Evolutionary conservation across 2,888 invertebrate genomes (phyloP), one percentile per base, ranked within the genome.

Genomic region (Agriopis leucophaearia): DNA sequence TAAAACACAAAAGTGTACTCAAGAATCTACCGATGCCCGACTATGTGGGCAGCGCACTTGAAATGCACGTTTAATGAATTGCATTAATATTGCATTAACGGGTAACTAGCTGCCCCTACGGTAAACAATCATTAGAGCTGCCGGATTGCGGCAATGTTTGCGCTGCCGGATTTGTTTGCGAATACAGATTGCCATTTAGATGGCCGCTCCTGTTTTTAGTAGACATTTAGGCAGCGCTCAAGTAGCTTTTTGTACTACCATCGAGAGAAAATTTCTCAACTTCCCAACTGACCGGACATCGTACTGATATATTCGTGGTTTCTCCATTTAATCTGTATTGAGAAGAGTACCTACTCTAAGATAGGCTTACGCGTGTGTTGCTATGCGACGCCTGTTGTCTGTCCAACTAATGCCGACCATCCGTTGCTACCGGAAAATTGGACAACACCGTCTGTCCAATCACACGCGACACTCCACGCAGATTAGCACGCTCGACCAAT

Each of bases 1-100:
- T n/a, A 51, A 13, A 13, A 51, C n/a, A n/a, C 38, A 15, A 54
- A 15, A 38, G n/a, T 15, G 36, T n/a, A 51, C 16, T 50, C 44
- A 38, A 54, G 35, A 55, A 15, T 40, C 27, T 38, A 4, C 6
- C 42, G 12, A 54, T 42, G 40, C 10, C 7, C 16, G 57, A 66
- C 64, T 64, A 64, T 77, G 80, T 83, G 81, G 80, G 71, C 80
- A 77, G 78, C 81, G 80, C 83, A 84, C 88, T 91, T 87, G 86
- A 91, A 88, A 87, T 88, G 91, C 87, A 88, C 84, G 92, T 89
- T 91, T 94, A 94, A 94, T 94, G 94, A 94, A 94, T 93, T 94
- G 92, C 93, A 94, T 94, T 94, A 94, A 94, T 94, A 94, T 94
- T 94, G 88, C 89, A 94, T 94, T 94, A 94, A 86, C 86, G 86